Evolutionary conservation across 2,113 vertebrate species (phyloP).

Genomic region (Dromiciops gliroides): DNA sequence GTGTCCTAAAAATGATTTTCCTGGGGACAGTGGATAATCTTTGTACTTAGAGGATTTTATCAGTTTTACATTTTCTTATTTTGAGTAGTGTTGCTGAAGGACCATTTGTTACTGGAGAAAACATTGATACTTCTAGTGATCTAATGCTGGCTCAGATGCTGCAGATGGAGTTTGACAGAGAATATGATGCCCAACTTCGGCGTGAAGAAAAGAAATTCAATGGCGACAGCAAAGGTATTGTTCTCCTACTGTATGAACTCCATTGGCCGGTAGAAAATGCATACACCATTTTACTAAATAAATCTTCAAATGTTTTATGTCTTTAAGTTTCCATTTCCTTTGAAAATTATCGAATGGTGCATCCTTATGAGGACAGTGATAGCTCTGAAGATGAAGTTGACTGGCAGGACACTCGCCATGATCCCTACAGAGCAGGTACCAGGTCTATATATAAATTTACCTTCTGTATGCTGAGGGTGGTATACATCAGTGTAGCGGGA

Average conservation of each 20-base stretch:
- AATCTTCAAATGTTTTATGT: slow-evolving; percentile 55
- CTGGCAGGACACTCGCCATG: slow-evolving; percentile 96
- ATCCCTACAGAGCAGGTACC: slow-evolving; percentile 94
- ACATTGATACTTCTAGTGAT: slow-evolving; percentile 92
- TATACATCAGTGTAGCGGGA: too few relatives aligned
- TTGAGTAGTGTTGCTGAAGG: slow-evolving; percentile 84
- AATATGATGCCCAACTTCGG: slow-evolving; percentile 95
- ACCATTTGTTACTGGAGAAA: slow-evolving; percentile 85
- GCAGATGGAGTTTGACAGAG: slow-evolving; percentile 98
- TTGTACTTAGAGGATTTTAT: neutral
- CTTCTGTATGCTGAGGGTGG: neutral
- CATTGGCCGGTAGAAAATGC: slow-evolving; percentile 36
- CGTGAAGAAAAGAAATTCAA: slow-evolving; percentile 97
- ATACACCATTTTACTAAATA: slow-evolving; percentile 15
- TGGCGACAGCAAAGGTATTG: slow-evolving; percentile 96
- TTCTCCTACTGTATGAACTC: slow-evolving; percentile 7
- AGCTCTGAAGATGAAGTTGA: slow-evolving; percentile 98
- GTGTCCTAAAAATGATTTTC: neutral
- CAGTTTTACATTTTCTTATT: slow-evolving; percentile 52
- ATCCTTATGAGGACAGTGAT: slow-evolving; percentile 95
- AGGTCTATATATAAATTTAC: neutral
- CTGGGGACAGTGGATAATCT: neutral
- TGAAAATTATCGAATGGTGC: slow-evolving; percentile 97
- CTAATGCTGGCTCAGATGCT: slow-evolving; percentile 97
- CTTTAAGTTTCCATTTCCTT: slow-evolving; percentile 97